Conservation (phyloP, 2,888 invertebrate species). For the Diplolepis rosae region DNA sequence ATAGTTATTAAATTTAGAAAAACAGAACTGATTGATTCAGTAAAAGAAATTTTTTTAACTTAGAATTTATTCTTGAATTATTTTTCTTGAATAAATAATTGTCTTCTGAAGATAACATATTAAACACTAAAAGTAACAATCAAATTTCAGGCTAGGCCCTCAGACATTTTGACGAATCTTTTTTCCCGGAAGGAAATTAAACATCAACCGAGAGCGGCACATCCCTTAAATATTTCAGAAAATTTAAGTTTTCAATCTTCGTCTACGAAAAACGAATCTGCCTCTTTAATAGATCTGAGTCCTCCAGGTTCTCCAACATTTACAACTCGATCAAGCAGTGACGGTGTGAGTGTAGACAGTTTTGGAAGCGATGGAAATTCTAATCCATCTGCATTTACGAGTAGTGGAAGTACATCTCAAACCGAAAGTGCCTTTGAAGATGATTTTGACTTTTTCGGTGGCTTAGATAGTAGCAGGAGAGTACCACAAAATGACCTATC, state of each 20-base stretch:
- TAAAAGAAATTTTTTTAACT: too few species aligned
- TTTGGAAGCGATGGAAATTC: slow-evolving; percentile 84
- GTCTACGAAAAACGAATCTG: slow-evolving; percentile 47
- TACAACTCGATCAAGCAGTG: slow-evolving; percentile 84
- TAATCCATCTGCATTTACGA: slow-evolving; percentile 75
- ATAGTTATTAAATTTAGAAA: not conserved
- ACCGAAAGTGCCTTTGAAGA: slow-evolving; percentile 89
- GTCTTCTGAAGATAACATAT: too few species aligned
- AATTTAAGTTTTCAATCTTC: slow-evolving; percentile 48
- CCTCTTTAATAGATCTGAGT: slow-evolving; percentile 82
- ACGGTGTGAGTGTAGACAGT: slow-evolving; percentile 84
- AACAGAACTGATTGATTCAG: too few species aligned
- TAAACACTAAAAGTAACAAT: not conserved
- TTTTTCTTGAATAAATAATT: too few species aligned
- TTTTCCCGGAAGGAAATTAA: slow-evolving; percentile 52
- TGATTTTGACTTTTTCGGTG: slow-evolving; percentile 83
- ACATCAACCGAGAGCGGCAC: slow-evolving; percentile 15
- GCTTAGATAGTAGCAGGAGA: slow-evolving; percentile 75
- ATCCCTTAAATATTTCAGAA: slow-evolving; percentile 40
- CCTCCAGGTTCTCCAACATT: slow-evolving; percentile 86
- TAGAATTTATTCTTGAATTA: too few species aligned
- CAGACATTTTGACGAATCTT: slow-evolving; percentile 66
- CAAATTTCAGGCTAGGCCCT: slow-evolving; percentile 61
- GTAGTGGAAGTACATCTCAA: slow-evolving; percentile 81
- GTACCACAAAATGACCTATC: slow-evolving; percentile 76